Base-by-base conservation (phyloP, 37 sponge, comb jelly and placozoan species). In the Oscarella lobularis region DNA sequence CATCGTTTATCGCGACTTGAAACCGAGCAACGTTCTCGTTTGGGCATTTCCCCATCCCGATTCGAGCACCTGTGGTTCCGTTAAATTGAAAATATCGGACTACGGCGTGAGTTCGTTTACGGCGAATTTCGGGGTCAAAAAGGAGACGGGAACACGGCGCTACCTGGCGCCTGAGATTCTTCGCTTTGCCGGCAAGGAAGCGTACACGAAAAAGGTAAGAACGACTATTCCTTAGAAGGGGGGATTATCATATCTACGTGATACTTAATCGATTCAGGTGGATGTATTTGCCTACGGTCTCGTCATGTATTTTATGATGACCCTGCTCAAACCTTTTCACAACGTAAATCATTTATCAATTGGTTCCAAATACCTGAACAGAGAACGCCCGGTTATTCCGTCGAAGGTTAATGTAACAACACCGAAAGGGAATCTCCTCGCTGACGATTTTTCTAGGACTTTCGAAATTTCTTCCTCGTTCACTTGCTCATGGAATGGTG, bases 1-100 rank as follows among this genome's bases (percentile, higher is more conserved):
- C 72, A 84, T 92, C 67, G 77, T 92, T 60, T 92, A 88, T 65
- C 90, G 87, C 33, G 92, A 92, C 40, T 69, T 92, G 33, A 92
- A 88, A 38, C 83, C 87, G 0, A 83, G 79, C 1, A 92, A 92
- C 36, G 79, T 92, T 9, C 79, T 92, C 40, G 86, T 85, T 31
- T 92, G 86, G 87, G 70, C 76, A 75, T 88, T 85, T 54, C 92
- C 92, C 31, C 54, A 41, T 31, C 55, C 54, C 0, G 35, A 84
- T 67, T 85, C 86, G 86, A 35, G 37, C 37, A 32, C 37, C 1
- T 67, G 73, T 35, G 38, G 66, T 32, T 2, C 39, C 0, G 74
- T 92, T 1, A 40, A 33, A 35, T 38, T 92, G 70, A 92, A 92
- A 67, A 54, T 92, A 0, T 89, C 92, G 29, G 92, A 92, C 76